Evolutionary conservation across 2,888 invertebrate species (phyloP).

Genomic region (Ornithoptera priamus): DNA sequence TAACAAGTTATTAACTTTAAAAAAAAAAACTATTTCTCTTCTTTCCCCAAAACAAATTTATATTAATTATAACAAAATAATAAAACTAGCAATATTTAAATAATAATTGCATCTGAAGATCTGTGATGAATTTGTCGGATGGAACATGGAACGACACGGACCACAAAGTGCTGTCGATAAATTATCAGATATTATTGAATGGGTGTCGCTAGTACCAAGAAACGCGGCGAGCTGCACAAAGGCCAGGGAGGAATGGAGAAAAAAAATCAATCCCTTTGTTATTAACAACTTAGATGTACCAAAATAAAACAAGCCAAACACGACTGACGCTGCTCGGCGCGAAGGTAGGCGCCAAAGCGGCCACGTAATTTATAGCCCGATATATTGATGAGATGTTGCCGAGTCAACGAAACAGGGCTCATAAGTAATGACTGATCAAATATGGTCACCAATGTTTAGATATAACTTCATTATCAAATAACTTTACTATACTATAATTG

Average conservation of each 20-base stretch:
- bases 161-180: slow-evolving; percentile 42
- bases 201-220: slow-evolving; percentile 65
- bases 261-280: slow-evolving; percentile 75
- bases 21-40: too few species aligned
- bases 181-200: slow-evolving; percentile 65
- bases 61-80: too few species aligned
- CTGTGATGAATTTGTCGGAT: slow-evolving; percentile 25
- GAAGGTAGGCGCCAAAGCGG: slow-evolving; percentile 53
- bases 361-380: slow-evolving; percentile 50
- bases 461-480: too few species aligned
- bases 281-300: slow-evolving; percentile 76
- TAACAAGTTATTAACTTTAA: too few species aligned
- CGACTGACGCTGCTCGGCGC: slow-evolving; percentile 48
- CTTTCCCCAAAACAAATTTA: too few species aligned
- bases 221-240: slow-evolving; percentile 67
- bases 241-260: slow-evolving; percentile 60
- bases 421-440: slow-evolving; percentile 6
- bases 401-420: slow-evolving; percentile 15
- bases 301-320: slow-evolving; percentile 62
- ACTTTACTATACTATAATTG: too few species aligned
- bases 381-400: slow-evolving; percentile 36
- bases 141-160: too few species aligned
- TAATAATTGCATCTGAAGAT: too few species aligned
- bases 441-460: too few species aligned
- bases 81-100: too few species aligned